Conservation (phyloP, 1,140 invertebrate genomes). For the Drosophila orena region DNA sequence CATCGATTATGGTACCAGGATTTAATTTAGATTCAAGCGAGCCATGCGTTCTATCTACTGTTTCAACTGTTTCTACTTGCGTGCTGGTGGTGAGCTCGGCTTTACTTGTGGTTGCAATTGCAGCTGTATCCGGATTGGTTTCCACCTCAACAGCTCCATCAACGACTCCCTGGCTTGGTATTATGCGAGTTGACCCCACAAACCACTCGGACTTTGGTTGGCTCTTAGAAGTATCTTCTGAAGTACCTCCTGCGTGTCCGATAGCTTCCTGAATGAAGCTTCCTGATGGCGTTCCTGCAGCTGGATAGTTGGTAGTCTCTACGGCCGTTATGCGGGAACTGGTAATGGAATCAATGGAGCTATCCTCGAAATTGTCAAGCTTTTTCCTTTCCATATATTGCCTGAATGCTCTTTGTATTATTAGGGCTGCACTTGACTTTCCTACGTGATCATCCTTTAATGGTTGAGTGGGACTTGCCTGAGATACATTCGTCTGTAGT, state of each 20-base stretch:
- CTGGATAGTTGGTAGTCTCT: constrained; percentile 11
- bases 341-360: constrained; percentile 31
- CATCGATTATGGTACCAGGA: constrained; percentile 37
- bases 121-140: constrained; percentile 12
- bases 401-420: constrained; percentile 37
- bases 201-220: constrained; percentile 56
- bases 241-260: not conserved
- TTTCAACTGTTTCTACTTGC: constrained; percentile 38
- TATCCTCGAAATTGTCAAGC: constrained; percentile 10
- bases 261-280: constrained; percentile 18
- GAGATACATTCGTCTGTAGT: not conserved
- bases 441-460: not conserved
- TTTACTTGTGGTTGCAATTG: constrained; percentile 21
- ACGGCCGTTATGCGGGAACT: constrained; percentile 47
- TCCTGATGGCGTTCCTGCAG: constrained; percentile 21
- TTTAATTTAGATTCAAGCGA: constrained; percentile 55
- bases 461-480: not conserved
- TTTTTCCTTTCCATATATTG: constrained; percentile 38
- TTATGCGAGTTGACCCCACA: constrained; percentile 66
- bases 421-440: constrained; percentile 14
- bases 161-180: constrained; percentile 26
- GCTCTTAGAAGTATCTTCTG: constrained; percentile 1
- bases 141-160: constrained; percentile 18
- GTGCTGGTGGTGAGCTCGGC: constrained; percentile 31
- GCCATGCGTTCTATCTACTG: constrained; percentile 46